Conservation (phyloP, 2,113 vertebrate species). For the Gadus chalcogrammus region DNA sequence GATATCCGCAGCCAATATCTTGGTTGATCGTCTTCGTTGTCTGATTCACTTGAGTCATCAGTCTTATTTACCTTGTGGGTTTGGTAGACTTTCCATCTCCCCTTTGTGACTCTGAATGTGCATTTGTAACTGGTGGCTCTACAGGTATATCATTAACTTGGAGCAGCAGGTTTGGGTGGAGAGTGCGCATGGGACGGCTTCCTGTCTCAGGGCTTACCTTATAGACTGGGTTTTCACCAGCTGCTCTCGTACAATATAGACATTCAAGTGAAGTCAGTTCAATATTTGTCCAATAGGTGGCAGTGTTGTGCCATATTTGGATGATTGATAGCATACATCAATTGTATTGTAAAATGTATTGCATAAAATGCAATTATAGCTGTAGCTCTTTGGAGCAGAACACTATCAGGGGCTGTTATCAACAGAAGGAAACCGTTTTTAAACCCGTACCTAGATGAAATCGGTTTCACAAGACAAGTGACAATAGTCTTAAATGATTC, state of each 20-base stretch:
- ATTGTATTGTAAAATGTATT: too few species aligned
- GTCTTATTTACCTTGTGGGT: neutral
- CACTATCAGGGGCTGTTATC: too few species aligned
- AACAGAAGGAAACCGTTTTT: too few species aligned
- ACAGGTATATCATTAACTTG: neutral
- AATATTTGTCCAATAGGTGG: too few species aligned
- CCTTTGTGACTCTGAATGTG: neutral
- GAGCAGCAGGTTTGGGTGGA: neutral
- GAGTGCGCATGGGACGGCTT: neutral
- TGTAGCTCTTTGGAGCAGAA: too few species aligned
- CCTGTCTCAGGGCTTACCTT: neutral
- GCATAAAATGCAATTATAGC: too few species aligned
- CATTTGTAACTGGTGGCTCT: neutral
- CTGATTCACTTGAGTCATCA: neutral
- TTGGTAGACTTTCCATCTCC: neutral
- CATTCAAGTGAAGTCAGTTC: too few species aligned
- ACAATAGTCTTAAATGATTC: too few species aligned
- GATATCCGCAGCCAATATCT: neutral
- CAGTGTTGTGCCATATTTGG: too few species aligned
- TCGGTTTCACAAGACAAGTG: too few species aligned
- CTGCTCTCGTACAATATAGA: constrained; percentile 14
- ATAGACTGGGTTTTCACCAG: constrained; percentile 1
- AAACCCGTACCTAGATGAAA: too few species aligned
- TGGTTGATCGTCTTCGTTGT: neutral
- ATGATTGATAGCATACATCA: too few species aligned